Evolutionary conservation across 2,113 vertebrate species (phyloP).

Genomic region (Gymnogyps californianus): DNA sequence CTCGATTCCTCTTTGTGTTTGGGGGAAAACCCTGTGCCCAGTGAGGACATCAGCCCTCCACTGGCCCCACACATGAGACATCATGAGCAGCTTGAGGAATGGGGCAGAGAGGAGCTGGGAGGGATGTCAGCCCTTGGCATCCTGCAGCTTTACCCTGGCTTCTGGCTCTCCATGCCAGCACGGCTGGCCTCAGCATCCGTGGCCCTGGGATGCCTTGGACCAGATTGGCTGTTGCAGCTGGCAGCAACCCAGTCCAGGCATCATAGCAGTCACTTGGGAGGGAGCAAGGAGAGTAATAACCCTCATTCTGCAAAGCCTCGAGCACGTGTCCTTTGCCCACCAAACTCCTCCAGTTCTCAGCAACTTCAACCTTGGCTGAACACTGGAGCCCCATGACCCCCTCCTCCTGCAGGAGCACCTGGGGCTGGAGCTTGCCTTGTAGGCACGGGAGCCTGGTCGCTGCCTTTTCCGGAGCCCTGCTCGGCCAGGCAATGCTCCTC

Average conservation of each 20-base stretch:
- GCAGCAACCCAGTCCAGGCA: background rate
- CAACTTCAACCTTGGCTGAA: background rate
- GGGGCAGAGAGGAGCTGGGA: background rate
- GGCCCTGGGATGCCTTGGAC: background rate
- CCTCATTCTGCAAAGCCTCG: background rate
- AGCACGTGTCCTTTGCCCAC: background rate
- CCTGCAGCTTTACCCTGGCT: background rate
- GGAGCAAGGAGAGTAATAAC: background rate
- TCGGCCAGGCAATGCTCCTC: background rate
- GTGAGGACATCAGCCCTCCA: background rate
- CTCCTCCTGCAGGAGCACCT: background rate
- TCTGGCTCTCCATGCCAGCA: too few species aligned
- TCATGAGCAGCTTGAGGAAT: background rate
- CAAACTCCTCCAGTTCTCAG: background rate
- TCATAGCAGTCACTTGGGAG: background rate
- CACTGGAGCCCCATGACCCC: background rate
- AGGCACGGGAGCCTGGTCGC: background rate
- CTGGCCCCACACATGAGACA: too few species aligned
- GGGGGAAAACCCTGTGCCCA: background rate
- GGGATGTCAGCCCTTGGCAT: too few species aligned
- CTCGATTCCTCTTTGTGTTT: background rate
- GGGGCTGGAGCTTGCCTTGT: background rate
- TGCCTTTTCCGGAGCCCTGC: background rate
- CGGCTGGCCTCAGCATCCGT: accelerated
- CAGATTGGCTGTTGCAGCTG: background rate